These are phyloP conservation scores for Buphagus erythrorhynchus DNA, from an alignment of 2,797 vertebrate species.

Conservation along the genomic window DNA sequence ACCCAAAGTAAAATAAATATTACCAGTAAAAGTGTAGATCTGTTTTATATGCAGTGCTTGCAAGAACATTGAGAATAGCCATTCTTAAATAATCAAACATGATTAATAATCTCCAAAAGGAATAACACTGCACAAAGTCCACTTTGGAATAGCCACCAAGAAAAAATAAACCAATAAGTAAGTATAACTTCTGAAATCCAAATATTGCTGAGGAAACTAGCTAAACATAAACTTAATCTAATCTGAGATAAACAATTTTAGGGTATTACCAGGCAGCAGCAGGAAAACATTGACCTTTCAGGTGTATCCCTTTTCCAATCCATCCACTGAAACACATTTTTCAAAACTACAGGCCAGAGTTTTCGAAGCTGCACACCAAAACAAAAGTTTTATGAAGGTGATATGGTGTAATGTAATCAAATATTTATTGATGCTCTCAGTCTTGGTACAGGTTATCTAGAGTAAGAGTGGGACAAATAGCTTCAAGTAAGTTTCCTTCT, in stretches of 20 bases:
- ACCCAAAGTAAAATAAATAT: background rate
- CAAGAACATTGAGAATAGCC: background rate
- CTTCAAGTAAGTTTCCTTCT: background rate
- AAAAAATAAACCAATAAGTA: background rate
- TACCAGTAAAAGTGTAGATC: background rate
- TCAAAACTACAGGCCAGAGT: background rate
- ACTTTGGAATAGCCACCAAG: background rate
- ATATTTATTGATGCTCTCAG: background rate
- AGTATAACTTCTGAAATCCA: background rate
- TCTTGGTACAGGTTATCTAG: background rate
- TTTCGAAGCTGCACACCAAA: background rate
- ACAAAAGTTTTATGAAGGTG: background rate
- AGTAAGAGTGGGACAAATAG: background rate
- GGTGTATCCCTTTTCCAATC: background rate
- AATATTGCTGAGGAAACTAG: background rate
- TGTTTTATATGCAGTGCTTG: background rate
- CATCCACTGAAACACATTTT: background rate
- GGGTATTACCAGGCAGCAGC: background rate
- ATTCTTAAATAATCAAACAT: background rate
- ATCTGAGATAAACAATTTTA: background rate
- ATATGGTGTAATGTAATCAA: background rate
- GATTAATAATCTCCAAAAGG: background rate
- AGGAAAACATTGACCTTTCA: background rate
- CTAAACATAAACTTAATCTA: background rate
- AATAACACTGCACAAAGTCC: background rate